phyloP scores from a whole-genome alignment of 2,113 vertebrate genomes.

The Pitta sordida region DNA sequence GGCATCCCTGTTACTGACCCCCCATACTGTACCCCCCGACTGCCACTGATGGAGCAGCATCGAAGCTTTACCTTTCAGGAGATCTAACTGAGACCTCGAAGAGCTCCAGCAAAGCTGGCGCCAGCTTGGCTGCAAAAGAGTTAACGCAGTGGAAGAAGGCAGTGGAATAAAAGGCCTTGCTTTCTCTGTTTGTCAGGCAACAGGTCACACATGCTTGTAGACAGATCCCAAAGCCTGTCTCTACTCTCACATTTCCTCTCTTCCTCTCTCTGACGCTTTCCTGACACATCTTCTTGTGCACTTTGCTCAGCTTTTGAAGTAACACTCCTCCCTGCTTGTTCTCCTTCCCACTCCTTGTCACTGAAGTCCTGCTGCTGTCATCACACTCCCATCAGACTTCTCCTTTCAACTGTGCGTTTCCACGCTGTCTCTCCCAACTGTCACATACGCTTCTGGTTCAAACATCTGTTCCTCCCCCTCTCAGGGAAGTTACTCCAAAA shows the following conservation, averaged over 20 bases:
- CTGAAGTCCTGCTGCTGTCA: conserved; percentile 63
- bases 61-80: background rate
- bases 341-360: conserved; percentile 67
- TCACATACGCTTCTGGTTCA: conserved; percentile 63
- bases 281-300: conserved; percentile 61
- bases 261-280: conserved; percentile 40
- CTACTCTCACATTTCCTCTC: conserved; percentile 30
- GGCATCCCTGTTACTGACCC: background rate
- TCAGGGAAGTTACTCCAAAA: conserved; percentile 49
- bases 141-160: background rate
- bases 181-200: background rate
- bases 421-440: conserved; percentile 61
- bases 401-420: conserved; percentile 61
- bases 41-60: accelerated
- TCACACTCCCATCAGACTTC: conserved; percentile 63
- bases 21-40: accelerated
- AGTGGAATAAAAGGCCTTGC: background rate
- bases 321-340: conserved; percentile 63
- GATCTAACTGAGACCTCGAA: too few relatives aligned
- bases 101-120: background rate
- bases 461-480: conserved; percentile 62
- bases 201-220: conserved; percentile 45
- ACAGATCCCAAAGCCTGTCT: conserved; percentile 41
- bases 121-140: background rate
- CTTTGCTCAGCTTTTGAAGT: conserved; percentile 62